Conservation (phyloP, 2,888 invertebrate genomes). For the Chrysotoxum bicinctum region DNA sequence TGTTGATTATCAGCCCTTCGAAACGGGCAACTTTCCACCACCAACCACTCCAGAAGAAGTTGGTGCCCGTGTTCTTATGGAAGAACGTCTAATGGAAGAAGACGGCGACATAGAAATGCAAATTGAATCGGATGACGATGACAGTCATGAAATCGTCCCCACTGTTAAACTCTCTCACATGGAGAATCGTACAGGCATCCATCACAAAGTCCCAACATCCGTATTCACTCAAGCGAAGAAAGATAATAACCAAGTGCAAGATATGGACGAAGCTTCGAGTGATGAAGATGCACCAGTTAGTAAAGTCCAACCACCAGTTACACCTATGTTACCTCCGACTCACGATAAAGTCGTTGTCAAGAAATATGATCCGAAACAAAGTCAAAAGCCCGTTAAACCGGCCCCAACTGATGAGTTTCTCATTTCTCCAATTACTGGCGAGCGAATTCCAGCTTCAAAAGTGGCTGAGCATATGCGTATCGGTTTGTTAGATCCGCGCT, state of each 20-base stretch:
- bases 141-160: slow-evolving; percentile 80
- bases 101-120: slow-evolving; percentile 95
- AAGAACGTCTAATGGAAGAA: slow-evolving; percentile 90
- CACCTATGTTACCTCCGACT: slow-evolving; percentile 91
- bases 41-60: slow-evolving; percentile 99
- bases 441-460: slow-evolving; percentile 97
- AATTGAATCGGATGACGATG: slow-evolving; percentile 92
- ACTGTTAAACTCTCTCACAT: slow-evolving; percentile 85
- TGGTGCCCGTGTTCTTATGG: slow-evolving; percentile 95
- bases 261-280: slow-evolving; percentile 95
- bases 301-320: slow-evolving; percentile 78
- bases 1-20: slow-evolving; percentile 98
- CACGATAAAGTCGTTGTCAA: slow-evolving; percentile 97
- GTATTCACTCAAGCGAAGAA: slow-evolving; percentile 79
- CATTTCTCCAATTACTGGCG: slow-evolving; percentile 99
- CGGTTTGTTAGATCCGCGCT: slow-evolving; percentile 96
- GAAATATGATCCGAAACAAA: slow-evolving; percentile 97
- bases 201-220: slow-evolving; percentile 80
- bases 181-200: slow-evolving; percentile 84
- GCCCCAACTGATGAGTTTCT: slow-evolving; percentile 92
- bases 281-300: slow-evolving; percentile 85
- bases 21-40: slow-evolving; percentile 97
- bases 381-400: slow-evolving; percentile 84
- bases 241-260: slow-evolving; percentile 88
- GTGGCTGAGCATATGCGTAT: slow-evolving; percentile 99